These are phyloP conservation scores for Oryzias celebensis DNA, from an alignment of 2,113 vertebrate genomes.

Conservation along the genomic window DNA sequence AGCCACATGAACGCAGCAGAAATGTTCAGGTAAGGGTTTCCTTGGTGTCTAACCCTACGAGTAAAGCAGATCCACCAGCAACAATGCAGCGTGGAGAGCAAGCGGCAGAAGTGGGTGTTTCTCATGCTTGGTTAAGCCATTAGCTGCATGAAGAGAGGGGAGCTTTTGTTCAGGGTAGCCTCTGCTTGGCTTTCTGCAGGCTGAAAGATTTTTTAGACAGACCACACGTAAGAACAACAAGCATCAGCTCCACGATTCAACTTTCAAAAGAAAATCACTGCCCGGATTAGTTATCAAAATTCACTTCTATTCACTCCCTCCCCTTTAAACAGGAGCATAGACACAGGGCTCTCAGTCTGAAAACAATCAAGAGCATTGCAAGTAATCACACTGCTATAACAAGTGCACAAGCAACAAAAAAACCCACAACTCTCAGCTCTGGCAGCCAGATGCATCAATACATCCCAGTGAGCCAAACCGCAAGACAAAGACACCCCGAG, in stretches of 20 bases:
- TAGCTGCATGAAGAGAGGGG: conserved; percentile 54
- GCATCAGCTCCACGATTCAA: conserved; percentile 2
- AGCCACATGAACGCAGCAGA: background rate
- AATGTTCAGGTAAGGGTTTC: conserved; percentile 13
- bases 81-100: conserved; percentile 24
- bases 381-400: conserved; percentile 22
- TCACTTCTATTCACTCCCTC: background rate
- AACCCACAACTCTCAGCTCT: conserved; percentile 10
- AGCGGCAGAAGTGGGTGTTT: conserved; percentile 40
- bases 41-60: background rate
- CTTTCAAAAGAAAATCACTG: conserved; percentile 10
- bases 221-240: conserved; percentile 13
- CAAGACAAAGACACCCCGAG: conserved; percentile 49
- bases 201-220: conserved; percentile 23
- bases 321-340: background rate
- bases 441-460: conserved; percentile 18
- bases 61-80: conserved; percentile 16
- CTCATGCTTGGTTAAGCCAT: conserved; percentile 71
- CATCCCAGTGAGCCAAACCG: conserved; percentile 11
- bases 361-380: conserved; percentile 14
- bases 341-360: conserved; percentile 11
- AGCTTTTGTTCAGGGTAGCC: conserved; percentile 66
- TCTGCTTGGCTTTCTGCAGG: conserved; percentile 25
- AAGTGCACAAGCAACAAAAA: conserved; percentile 23
- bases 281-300: conserved; percentile 10